Evolutionary conservation across 2,797 vertebrate genomes (phyloP), one percentile per base, ranked within the genome.

Genomic region (Clarias platycephalus): DNA sequence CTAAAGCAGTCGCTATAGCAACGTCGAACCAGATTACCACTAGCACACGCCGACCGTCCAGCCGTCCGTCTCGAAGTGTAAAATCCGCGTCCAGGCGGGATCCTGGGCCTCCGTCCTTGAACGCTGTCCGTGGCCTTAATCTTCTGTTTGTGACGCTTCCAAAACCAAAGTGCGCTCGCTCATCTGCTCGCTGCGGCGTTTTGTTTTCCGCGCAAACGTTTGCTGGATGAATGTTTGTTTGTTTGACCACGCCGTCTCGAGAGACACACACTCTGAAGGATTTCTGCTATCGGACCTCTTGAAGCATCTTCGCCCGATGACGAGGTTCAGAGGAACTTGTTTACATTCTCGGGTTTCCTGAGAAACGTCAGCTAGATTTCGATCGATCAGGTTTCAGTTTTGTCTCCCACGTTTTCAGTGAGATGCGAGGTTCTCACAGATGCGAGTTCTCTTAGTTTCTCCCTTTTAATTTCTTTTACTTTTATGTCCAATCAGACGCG

Each of bases 11-110:
- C n/a, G 12, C 22, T 3, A 44, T 26, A 49, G 18, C 18, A 26
- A 72, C 1, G 44, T 10, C 26, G 1, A 75, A 20, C 7, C 8
- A 28, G 49, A 28, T 75, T 1, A 18, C n/a, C 4, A 16, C 16
- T 24, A 40, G 20, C 37, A 40, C 24, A 71, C 37, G 0, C 1
- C 24, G 6, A 15, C 40, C 1, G 44, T 53, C 13, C 8, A 40
- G 58, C 60, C 37, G 31, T 37, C 28, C 8, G 3, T 26, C 18
- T 44, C 2, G 24, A 44, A 16, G 57, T 34, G 44, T 49, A 49
- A 37, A 62, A 62, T 4, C 24, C 4, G 31, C 12, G 62, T 94
- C 92, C 90, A 90, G 92, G 92, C 93, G 92, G 94, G 94, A 91
- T 89, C 91, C 88, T 91, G 85, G 90, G 92, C 94, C 91, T 90